phyloP scores from a whole-genome alignment of 2,113 vertebrate genomes.

The Brachyhypopomus occidentalis region DNA sequence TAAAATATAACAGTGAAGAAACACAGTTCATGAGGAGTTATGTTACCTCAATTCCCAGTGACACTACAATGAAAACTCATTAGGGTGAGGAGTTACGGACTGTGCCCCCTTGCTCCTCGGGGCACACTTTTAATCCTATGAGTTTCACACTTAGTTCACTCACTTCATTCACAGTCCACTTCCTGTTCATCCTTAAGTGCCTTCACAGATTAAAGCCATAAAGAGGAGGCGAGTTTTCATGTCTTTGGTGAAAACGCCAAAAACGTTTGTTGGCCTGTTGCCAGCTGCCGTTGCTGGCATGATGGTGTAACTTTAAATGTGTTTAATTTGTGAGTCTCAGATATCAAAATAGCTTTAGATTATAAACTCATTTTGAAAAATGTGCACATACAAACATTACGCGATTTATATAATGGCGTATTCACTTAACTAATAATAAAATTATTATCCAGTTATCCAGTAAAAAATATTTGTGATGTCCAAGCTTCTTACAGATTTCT shows the following conservation, averaged over 20 bases:
- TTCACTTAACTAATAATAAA: background rate
- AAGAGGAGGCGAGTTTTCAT: background rate
- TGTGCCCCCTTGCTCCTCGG: conserved; percentile 1
- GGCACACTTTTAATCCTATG: background rate
- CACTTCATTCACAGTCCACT: background rate
- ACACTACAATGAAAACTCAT: background rate
- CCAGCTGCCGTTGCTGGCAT: background rate
- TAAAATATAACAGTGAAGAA: too few relatives aligned
- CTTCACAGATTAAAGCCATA: conserved; percentile 6
- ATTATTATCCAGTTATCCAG: background rate
- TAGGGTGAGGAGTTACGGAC: background rate
- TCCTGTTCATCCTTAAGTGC: conserved; percentile 2
- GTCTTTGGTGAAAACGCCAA: background rate
- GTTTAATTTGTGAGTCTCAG: background rate
- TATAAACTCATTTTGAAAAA: background rate
- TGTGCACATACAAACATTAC: background rate
- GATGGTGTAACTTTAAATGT: background rate
- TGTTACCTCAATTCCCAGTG: background rate
- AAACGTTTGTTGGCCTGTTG: too few relatives aligned
- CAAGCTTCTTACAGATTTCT: conserved; percentile 13
- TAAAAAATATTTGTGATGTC: background rate
- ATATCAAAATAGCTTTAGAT: background rate
- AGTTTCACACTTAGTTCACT: conserved; percentile 5
- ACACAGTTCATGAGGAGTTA: background rate
- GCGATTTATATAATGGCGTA: background rate